Evolutionary conservation across 2,113 vertebrate genomes (phyloP).

Genomic region (Gobio gobio): DNA sequence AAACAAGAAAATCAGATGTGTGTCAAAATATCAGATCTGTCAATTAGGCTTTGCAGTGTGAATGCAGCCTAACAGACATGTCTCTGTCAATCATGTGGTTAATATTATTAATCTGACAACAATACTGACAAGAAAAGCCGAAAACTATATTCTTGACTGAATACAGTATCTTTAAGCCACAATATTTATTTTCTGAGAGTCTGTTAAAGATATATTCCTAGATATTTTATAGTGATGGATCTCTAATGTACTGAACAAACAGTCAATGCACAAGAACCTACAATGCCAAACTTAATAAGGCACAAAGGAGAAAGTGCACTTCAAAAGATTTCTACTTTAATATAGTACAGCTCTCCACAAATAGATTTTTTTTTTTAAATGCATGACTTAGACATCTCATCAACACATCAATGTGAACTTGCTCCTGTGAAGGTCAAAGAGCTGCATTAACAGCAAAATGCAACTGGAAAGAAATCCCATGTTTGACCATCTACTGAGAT

Average conservation of each 20-base stretch:
- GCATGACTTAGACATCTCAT: conserved; percentile 1
- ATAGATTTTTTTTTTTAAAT: background rate
- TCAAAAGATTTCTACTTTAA: background rate
- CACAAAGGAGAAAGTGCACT: background rate
- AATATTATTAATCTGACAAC: conserved; percentile 3
- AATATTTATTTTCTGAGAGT: background rate
- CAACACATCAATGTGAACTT: background rate
- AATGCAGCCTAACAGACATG: background rate
- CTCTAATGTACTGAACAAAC: background rate
- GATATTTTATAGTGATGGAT: background rate
- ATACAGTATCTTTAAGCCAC: background rate
- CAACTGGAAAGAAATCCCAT: background rate
- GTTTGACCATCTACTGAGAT: background rate
- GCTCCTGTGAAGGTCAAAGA: background rate
- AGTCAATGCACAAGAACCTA: background rate
- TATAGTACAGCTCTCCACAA: background rate
- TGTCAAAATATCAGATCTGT: conserved; percentile 12
- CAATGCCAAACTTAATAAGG: background rate
- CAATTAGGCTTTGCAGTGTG: background rate
- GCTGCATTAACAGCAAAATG: background rate
- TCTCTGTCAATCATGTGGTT: background rate
- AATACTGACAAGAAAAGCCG: background rate
- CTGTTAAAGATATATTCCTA: background rate
- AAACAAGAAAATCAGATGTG: background rate
- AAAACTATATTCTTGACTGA: background rate